A percentile compares a stretch with the other conserved stretches of the same genome.
Conservation (phyloP, 2,888 invertebrate genomes). For the Epinotia brunnichana region DNA sequence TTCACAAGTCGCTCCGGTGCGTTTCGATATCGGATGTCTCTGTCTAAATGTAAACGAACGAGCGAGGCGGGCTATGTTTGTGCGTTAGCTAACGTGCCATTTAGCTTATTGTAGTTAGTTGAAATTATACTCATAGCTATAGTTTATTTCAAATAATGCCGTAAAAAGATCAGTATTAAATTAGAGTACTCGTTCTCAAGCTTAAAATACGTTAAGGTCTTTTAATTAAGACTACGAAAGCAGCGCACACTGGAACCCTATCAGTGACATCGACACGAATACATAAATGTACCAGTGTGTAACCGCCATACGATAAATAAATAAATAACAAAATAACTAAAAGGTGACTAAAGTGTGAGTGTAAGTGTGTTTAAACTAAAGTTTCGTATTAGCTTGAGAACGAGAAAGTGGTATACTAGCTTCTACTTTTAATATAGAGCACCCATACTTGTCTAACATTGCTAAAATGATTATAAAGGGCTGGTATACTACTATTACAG, state of each 20-base stretch:
- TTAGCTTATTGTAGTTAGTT: conserved; percentile 42
- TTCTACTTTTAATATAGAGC: neutral
- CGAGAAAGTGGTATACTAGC: neutral
- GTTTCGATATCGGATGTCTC: conserved; percentile 34
- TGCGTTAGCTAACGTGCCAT: conserved; percentile 51
- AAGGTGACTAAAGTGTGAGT: too few relatives aligned
- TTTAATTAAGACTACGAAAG: too few relatives aligned
- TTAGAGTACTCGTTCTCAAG: too few relatives aligned
- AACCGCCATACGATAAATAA: too few relatives aligned
- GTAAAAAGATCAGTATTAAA: conserved; percentile 18
- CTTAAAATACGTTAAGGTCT: too few relatives aligned
- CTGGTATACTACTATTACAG: neutral
- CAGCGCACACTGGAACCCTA: too few relatives aligned
- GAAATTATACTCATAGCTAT: conserved; percentile 75
- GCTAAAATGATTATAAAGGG: neutral
- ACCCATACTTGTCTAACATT: neutral
- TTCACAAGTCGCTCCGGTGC: conserved; percentile 28
- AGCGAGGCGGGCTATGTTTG: conserved; percentile 63
- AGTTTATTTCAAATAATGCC: conserved; percentile 44
- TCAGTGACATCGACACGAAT: too few relatives aligned
- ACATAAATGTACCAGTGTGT: too few relatives aligned
- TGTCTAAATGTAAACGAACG: conserved; percentile 45
- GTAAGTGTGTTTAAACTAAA: too few relatives aligned
- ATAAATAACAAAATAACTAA: too few relatives aligned
- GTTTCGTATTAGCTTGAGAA: too few relatives aligned